phyloP scores from a whole-genome alignment of 2,797 vertebrate species.

The Paratrypauchen microcephalus region DNA sequence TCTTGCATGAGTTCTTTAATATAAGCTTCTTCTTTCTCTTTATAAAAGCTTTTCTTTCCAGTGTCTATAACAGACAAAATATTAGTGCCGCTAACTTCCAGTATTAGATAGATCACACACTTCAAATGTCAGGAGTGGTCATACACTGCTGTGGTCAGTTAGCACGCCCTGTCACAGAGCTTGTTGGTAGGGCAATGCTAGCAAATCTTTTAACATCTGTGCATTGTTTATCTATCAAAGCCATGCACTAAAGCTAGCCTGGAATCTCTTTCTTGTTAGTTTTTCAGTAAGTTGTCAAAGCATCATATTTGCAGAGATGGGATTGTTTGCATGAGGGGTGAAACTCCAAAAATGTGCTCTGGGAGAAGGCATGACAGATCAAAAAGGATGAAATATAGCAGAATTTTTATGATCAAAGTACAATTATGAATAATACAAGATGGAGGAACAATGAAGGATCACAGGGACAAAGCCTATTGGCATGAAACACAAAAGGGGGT shows the following conservation, averaged over 20 bases:
- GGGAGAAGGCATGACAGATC: conserved; percentile 3
- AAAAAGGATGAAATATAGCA: conserved; percentile 4
- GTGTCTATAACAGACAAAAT: neutral
- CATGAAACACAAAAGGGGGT: conserved; percentile 21
- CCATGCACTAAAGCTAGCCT: conserved; percentile 19
- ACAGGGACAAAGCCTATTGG: conserved; percentile 29
- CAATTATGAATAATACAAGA: conserved; percentile 16
- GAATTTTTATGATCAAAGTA: conserved; percentile 12
- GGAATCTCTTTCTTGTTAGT: conserved; percentile 18
- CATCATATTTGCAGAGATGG: conserved; percentile 22
- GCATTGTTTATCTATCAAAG: conserved; percentile 25
- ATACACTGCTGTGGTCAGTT: conserved; percentile 24
- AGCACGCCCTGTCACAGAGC: conserved; percentile 45
- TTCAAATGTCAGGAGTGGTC: too few relatives aligned
- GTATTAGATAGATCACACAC: conserved; percentile 26
- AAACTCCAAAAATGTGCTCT: conserved; percentile 29
- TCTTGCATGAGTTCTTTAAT: neutral
- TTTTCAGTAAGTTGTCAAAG: conserved; percentile 30
- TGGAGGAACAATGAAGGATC: conserved; percentile 23
- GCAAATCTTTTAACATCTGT: conserved; percentile 56
- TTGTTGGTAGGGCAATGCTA: conserved; percentile 38
- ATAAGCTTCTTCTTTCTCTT: neutral
- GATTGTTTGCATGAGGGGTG: conserved; percentile 27
- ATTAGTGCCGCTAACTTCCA: neutral
- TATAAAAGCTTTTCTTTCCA: neutral